phyloP scores from a whole-genome alignment of 2,888 invertebrate genomes.

The Oscheius sp. region DNA sequence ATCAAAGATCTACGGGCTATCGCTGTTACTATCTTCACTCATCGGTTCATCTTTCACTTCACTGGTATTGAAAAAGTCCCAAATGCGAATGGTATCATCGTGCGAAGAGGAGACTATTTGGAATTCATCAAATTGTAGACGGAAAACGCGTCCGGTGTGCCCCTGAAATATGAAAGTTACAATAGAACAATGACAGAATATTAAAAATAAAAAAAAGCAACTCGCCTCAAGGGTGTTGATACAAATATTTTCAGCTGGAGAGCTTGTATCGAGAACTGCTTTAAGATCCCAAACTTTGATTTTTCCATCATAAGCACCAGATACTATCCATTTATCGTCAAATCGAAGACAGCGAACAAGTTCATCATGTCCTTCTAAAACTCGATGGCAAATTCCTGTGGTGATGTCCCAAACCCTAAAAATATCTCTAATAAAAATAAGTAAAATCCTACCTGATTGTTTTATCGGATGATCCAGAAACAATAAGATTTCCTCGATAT shows the following conservation, averaged over 20 bases:
- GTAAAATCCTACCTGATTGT: conserved; percentile 89
- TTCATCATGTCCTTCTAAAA: conserved; percentile 98
- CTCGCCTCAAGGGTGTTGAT: too few relatives aligned
- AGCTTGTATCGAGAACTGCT: conserved; percentile 94
- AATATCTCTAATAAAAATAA: conserved; percentile 22
- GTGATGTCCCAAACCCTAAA: conserved; percentile 83
- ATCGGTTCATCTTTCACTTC: too few relatives aligned
- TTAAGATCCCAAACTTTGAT: conserved; percentile 99
- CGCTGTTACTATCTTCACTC: too few relatives aligned
- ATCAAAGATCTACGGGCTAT: too few relatives aligned
- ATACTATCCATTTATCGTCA: conserved; percentile 97
- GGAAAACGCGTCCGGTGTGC: too few relatives aligned
- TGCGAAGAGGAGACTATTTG: too few relatives aligned
- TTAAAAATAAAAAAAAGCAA: too few relatives aligned
- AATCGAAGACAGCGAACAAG: conserved; percentile 97
- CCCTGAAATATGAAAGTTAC: too few relatives aligned
- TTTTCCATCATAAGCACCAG: conserved; percentile 99
- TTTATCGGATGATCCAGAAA: conserved; percentile 98
- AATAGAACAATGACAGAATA: not conserved
- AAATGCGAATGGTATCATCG: too few relatives aligned
- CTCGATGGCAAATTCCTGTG: conserved; percentile 85
- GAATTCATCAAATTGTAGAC: too few relatives aligned
- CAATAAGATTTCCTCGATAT: conserved; percentile 95
- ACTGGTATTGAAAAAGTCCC: too few relatives aligned
- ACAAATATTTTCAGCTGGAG: too few relatives aligned